Evolutionary conservation across 2,113 vertebrate genomes (phyloP), one percentile per base, ranked within the genome.

Genomic region (Hippocampus abdominalis): DNA sequence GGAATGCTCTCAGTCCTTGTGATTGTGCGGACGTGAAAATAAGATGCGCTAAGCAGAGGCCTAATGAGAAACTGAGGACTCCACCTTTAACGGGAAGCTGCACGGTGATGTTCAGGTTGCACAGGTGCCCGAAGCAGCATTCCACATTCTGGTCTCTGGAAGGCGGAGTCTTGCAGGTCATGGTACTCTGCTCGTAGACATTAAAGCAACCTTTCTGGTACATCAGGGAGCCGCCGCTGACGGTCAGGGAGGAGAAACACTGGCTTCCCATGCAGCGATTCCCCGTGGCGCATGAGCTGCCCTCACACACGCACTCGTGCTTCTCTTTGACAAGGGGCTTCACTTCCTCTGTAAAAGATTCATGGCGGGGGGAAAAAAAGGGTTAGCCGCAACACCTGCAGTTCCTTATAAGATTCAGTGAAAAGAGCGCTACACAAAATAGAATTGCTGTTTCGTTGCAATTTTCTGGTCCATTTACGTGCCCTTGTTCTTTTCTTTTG

Each of bases 191-290:
- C 78, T 98, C 97, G 0, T 97, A 97, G 68, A 95, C 93, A 75
- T 93, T 95, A 86, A 99, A 99, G 92, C 97, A 99, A 85, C 97
- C 97, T 39, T 98, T 99, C 89, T 98, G 96, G 88, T 94, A 94
- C 21, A 97, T 91, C 25, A 88, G 89, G 51, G 88, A 87, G 29
- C 95, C 96, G 0, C 93, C 91, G 0, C 92, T 97, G 70, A 96
- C 91, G 25, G 94, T 94, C 69, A 98, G 87, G 1, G 96, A 96
- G 0, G 96, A 94, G 73, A 98, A 98, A 70, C 97, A 98, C 46
- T 96, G 95, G 84, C 96, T 95, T 68, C 97, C 97, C 67, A 90
- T 87, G 88, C 97, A 99, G 11, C 94, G 95, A n/a, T 92, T 89
- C 23, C 93, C 93, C 0, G 86, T 92, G 42, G 82, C 95, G 21